Evolutionary conservation across 2,797 vertebrate species (phyloP).

Genomic region (Macropus fuliginosus): DNA sequence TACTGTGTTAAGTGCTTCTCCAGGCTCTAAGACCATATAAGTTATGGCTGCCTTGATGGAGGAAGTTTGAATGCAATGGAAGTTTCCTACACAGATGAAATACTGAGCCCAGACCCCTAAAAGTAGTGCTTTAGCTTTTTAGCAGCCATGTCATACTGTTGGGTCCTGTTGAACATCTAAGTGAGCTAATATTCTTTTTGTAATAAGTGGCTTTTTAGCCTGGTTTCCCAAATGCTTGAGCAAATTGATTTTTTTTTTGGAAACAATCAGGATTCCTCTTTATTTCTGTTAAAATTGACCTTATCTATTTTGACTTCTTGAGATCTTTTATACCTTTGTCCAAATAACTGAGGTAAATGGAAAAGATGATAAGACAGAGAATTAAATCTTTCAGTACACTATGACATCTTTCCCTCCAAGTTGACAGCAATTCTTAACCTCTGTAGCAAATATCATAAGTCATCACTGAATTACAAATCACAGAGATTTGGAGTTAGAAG

Average conservation of each 20-base stretch:
- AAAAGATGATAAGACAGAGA: neutral
- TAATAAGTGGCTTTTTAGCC: neutral
- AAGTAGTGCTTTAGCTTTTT: neutral
- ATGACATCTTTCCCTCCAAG: neutral
- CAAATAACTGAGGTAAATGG: neutral
- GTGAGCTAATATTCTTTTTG: neutral
- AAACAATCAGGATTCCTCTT: neutral
- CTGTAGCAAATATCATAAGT: neutral
- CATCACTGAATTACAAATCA: neutral
- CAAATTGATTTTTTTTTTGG: neutral
- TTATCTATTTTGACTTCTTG: neutral
- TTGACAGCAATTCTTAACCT: neutral
- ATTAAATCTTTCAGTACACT: neutral
- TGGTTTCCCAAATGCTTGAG: neutral
- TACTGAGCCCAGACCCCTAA: neutral
- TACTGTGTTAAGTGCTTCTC: neutral
- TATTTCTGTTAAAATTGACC: neutral
- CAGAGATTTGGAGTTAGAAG: neutral
- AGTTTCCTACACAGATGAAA: neutral
- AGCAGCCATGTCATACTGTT: neutral
- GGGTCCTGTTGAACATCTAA: neutral
- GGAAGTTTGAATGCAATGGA: neutral
- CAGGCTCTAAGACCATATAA: neutral
- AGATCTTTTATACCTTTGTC: neutral
- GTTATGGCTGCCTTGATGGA: neutral